Evolutionary conservation across 2,888 invertebrate species (phyloP).

Genomic region (Iselma pallidipennis): DNA sequence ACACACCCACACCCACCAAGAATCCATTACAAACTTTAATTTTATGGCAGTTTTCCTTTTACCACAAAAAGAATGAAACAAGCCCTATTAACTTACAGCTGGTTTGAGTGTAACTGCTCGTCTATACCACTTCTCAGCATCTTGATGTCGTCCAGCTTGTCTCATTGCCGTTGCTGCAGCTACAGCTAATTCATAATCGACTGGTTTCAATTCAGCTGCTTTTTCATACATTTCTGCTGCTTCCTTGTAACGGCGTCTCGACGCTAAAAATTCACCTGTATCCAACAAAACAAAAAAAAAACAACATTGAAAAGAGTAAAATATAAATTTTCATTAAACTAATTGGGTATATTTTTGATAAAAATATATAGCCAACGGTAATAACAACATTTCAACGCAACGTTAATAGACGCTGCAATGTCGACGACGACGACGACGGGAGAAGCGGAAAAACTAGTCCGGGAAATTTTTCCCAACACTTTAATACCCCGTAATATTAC

Average conservation of each 20-base stretch:
- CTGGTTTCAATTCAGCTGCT: constrained; percentile 77
- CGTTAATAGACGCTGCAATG: not conserved
- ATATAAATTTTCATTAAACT: constrained; percentile 36
- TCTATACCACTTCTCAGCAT: constrained; percentile 88
- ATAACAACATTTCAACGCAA: constrained; percentile 9
- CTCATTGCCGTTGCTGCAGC: constrained; percentile 87
- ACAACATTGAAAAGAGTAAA: not conserved
- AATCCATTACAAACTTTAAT: not conserved
- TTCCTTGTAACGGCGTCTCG: constrained; percentile 77
- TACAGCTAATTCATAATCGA: constrained; percentile 82
- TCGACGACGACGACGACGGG: not conserved
- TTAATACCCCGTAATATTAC: constrained; percentile 33
- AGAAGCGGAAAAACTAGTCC: not conserved
- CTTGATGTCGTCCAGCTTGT: constrained; percentile 76
- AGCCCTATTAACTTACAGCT: constrained; percentile 45
- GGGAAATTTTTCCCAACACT: not conserved
- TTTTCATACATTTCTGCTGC: constrained; percentile 79
- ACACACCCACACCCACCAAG: not conserved
- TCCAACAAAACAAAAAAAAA: constrained; percentile 14
- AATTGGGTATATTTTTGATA: constrained; percentile 26
- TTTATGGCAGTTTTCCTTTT: not conserved
- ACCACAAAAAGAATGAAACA: not conserved
- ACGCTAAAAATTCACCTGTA: constrained; percentile 84
- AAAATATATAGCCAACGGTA: constrained; percentile 24
- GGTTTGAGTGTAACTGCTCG: constrained; percentile 61